Evolutionary conservation across 2,113 vertebrate genomes (phyloP).

Genomic region (Pelmatolapia mariae): DNA sequence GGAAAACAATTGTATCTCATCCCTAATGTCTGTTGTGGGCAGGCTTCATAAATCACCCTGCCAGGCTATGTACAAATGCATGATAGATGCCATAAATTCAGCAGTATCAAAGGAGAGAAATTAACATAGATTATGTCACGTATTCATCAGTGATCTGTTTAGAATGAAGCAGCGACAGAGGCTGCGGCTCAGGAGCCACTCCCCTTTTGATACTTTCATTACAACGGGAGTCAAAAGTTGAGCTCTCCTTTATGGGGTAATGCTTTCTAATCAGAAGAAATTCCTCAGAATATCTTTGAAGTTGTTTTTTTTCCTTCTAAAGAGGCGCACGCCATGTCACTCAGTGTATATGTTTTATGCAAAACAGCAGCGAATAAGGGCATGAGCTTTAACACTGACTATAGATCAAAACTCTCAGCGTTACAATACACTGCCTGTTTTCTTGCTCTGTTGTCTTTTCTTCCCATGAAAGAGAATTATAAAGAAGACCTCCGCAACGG

Average conservation of each 20-base stretch:
- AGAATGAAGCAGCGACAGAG: not conserved
- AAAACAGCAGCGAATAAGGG: conserved; percentile 10
- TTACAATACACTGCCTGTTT: conserved; percentile 29
- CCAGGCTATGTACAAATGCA: not conserved
- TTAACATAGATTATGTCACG: conserved; percentile 52
- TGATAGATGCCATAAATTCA: conserved; percentile 18
- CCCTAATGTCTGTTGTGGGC: conserved; percentile 62
- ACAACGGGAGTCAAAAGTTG: not conserved
- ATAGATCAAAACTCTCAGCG: conserved; percentile 30
- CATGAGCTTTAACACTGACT: conserved; percentile 10
- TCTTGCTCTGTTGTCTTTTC: conserved; percentile 48
- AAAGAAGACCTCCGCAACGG: conserved; percentile 45
- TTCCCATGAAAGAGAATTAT: conserved; percentile 55
- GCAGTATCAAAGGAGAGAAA: conserved; percentile 27
- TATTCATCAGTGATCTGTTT: conserved; percentile 23
- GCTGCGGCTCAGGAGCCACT: not conserved
- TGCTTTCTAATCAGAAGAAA: conserved; percentile 24
- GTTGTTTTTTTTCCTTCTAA: not conserved
- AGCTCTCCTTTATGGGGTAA: not conserved
- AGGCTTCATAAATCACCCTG: conserved; percentile 60
- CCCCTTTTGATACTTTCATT: not conserved
- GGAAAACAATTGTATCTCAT: conserved; percentile 71
- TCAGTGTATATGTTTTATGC: conserved; percentile 27
- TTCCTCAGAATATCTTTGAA: conserved; percentile 29
- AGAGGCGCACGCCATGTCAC: conserved; percentile 3